These are phyloP conservation scores for Cheilosia grossa DNA, from an alignment of 2,888 invertebrate species.

Conservation along the genomic window DNA sequence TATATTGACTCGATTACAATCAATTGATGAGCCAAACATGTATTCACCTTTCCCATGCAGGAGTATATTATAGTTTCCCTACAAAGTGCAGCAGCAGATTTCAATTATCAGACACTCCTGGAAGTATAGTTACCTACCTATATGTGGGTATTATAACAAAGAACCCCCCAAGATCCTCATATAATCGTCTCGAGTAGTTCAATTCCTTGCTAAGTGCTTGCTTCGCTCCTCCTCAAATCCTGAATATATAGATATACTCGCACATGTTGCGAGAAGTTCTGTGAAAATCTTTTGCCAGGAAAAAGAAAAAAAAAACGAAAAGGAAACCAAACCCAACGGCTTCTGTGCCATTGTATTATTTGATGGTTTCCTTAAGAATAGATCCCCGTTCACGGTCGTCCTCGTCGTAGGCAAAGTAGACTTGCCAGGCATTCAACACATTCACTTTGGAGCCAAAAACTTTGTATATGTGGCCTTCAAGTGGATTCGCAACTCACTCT, in stretches of 20 bases:
- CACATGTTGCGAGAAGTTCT: background rate
- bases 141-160: slow-evolving; percentile 18
- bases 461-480: slow-evolving; percentile 34
- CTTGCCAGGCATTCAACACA: slow-evolving; percentile 33
- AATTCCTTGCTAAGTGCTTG: slow-evolving; percentile 52
- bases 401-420: slow-evolving; percentile 42
- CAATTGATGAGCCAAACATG: slow-evolving; percentile 53
- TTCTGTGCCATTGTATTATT: slow-evolving; percentile 21
- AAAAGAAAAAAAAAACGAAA: slow-evolving; percentile 10
- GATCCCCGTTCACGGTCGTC: slow-evolving; percentile 2
- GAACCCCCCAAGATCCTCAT: slow-evolving; percentile 50
- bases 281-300: slow-evolving; percentile 38
- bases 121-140: slow-evolving; percentile 13
- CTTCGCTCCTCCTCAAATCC: slow-evolving; percentile 1
- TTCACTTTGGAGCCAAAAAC: slow-evolving; percentile 15
- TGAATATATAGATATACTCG: no score
- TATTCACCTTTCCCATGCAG: slow-evolving; percentile 6
- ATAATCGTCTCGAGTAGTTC: slow-evolving; percentile 48
- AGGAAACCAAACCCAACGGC: background rate
- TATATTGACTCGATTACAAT: slow-evolving; percentile 39
- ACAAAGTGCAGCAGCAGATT: slow-evolving; percentile 58
- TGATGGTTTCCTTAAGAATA: slow-evolving; percentile 7
- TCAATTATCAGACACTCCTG: slow-evolving; percentile 59
- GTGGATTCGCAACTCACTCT: slow-evolving; percentile 45
- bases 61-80: slow-evolving; percentile 3